Percentiles rank a stretch among this genome's conserved stretches.
These are phyloP conservation scores for Hymenopus coronatus DNA, from an alignment of 2,888 invertebrate species.

Conservation along the genomic window DNA sequence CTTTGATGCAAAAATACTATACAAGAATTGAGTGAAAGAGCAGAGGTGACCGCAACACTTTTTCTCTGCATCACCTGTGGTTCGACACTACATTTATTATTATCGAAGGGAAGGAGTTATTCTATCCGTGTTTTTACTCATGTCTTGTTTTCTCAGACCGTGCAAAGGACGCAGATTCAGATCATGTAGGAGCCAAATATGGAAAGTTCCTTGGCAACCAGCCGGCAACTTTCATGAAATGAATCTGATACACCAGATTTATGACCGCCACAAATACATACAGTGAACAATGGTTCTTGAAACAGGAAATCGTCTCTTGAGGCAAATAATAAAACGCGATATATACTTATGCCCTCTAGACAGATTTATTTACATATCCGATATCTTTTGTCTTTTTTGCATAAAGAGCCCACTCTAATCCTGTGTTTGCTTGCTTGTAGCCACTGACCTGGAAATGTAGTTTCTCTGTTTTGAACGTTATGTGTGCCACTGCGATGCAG, in stretches of 20 bases:
- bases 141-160: not conserved
- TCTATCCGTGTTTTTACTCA: no score
- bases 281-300: not conserved
- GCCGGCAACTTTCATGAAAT: not conserved
- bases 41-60: no score
- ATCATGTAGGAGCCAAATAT: not conserved
- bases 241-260: not conserved
- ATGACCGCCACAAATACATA: not conserved
- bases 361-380: not conserved
- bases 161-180: not conserved
- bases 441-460: not conserved
- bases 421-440: not conserved
- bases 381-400: not conserved
- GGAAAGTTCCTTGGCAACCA: not conserved
- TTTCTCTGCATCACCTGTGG: no score
- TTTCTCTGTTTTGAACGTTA: not conserved
- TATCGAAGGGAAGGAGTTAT: no score
- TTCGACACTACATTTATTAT: no score
- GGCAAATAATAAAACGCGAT: not conserved
- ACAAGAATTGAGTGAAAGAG: no score
- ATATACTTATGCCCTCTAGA: not conserved
- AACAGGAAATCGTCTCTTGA: not conserved
- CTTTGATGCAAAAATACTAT: no score
- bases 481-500: no score
- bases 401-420: not conserved